Conservation (phyloP, 2,888 invertebrate genomes). For the Caradrina clavipalpis region DNA sequence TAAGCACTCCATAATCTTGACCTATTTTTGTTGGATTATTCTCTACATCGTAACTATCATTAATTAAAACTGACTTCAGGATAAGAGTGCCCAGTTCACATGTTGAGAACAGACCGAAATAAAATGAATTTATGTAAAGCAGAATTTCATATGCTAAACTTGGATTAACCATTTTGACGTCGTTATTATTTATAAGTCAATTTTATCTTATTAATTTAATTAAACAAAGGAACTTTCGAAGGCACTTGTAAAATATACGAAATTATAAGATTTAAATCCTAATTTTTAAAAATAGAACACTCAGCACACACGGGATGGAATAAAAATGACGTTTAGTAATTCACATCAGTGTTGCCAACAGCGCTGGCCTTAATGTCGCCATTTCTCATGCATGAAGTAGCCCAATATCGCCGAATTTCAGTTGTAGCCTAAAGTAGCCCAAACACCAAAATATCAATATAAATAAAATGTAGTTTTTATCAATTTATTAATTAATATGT, state of each 20-base stretch:
- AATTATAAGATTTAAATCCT: constrained; percentile 3
- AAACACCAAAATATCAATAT: no score
- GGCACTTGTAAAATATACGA: constrained; percentile 13
- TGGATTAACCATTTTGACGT: constrained; percentile 92
- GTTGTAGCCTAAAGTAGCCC: no score
- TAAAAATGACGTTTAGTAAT: neutral
- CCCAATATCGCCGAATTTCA: no score
- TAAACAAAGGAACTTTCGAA: constrained; percentile 53
- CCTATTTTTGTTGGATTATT: constrained; percentile 93
- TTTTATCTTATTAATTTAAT: constrained; percentile 10
- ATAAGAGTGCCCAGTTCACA: constrained; percentile 95
- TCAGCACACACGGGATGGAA: constrained; percentile 16
- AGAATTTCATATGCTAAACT: constrained; percentile 96
- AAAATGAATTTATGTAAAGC: constrained; percentile 96
- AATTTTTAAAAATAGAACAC: constrained; percentile 70
- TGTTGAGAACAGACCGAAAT: constrained; percentile 96
- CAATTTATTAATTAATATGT: no score
- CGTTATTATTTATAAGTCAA: neutral
- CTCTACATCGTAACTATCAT: constrained; percentile 91
- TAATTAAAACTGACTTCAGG: constrained; percentile 94
- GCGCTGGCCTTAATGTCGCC: no score
- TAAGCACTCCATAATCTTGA: constrained; percentile 94
- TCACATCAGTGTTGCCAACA: no score
- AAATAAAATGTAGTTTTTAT: no score
- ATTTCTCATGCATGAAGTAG: no score